phyloP scores from a whole-genome alignment of 2,888 invertebrate species.

The Hemicrepidius hirtus region DNA sequence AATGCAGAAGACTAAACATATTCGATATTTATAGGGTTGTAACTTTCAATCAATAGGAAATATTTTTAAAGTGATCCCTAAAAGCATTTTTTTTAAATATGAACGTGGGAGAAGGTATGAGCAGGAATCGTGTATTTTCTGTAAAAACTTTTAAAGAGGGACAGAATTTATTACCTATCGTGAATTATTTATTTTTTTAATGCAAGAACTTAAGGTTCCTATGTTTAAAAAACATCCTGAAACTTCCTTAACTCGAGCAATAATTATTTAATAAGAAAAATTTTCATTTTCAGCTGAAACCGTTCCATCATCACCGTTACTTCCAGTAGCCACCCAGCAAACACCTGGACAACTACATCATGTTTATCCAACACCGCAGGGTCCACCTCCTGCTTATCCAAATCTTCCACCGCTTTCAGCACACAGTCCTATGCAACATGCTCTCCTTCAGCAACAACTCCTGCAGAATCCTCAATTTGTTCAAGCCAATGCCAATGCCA shows the following conservation, averaged over 20 bases:
- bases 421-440: conserved; percentile 66
- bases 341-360: conserved; percentile 51
- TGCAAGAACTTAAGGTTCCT: no score
- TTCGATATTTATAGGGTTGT: no score
- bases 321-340: conserved; percentile 65
- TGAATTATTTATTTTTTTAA: no score
- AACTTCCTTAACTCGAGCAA: background rate
- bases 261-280: conserved; percentile 9
- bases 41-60: no score
- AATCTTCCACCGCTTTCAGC: conserved; percentile 69
- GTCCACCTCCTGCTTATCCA: conserved; percentile 69
- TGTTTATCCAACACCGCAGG: conserved; percentile 67
- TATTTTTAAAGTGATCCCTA: no score
- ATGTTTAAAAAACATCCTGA: no score
- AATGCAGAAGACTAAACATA: no score
- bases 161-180: no score
- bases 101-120: no score
- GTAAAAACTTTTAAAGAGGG: no score
- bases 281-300: conserved; percentile 72
- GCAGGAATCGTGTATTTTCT: no score
- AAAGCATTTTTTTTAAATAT: no score
- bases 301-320: conserved; percentile 70
- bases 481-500: conserved; percentile 72
- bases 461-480: conserved; percentile 74
- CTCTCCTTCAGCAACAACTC: conserved; percentile 75